Base-by-base conservation (phyloP, 2,888 invertebrate genomes). In the Caenorhabditis becei region DNA sequence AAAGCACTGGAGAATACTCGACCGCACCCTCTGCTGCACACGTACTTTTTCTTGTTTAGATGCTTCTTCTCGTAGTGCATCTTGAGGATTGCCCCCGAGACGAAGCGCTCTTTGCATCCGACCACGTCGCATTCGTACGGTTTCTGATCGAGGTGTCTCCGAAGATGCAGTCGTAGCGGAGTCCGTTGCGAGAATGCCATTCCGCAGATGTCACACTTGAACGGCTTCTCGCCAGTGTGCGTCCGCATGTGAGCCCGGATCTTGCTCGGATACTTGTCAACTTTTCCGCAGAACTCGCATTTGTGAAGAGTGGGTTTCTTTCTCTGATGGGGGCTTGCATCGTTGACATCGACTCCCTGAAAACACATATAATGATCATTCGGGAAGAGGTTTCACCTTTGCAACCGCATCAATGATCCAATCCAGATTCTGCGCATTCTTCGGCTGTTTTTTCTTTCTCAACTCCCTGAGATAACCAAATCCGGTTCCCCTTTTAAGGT, bases 391-490 rank as follows among this genome's bases (percentile, higher is more conserved):
- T 24, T 18, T 32, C n/a, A 78, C 81, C 61, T 83, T 81, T 2
- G 89, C 86, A 0, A 89, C 86, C 14, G 88, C 88, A 56, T 88
- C 86, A 63, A 88, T 87, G 56, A 88, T 86, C 88, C 88, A 88
- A 51, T 88, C 88, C n/a, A 88, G 63, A 58, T 88, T 88, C 18
- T 77, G 47, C 10, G 87, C 65, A 11, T 58, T 47, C 41, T 84
- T 80, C 5, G 24, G 32, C n/a, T n/a, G n/a, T 32, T 58, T 62
- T 23, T 65, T 54, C 16, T 18, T 58, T 49, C 32, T 58, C 41
- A 32, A 10, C 32, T 32, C 32, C 32, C 32, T 32, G 10, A 53
- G 16, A 44, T 28, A 67, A n/a, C n/a, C n/a, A n/a, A n/a, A n/a
- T n/a, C n/a, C n/a, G n/a, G n/a, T n/a, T 20, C 51, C 61, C 37